phyloP scores from a whole-genome alignment of 2,888 invertebrate genomes.

The Acleris sparsana region DNA sequence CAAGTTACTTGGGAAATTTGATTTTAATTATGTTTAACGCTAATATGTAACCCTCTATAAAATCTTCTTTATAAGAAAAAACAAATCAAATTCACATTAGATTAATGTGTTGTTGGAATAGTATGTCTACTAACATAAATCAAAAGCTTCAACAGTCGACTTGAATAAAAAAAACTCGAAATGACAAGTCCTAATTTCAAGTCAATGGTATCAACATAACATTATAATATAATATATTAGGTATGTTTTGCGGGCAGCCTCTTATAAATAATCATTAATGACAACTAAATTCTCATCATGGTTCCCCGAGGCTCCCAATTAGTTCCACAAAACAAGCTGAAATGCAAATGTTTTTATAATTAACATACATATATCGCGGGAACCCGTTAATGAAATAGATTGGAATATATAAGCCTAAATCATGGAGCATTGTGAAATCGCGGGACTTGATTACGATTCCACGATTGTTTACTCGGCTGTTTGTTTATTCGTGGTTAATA shows the following conservation, averaged over 20 bases:
- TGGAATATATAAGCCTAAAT: slow-evolving; percentile 57
- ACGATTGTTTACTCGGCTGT: not conserved
- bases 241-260: not conserved
- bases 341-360: slow-evolving; percentile 65
- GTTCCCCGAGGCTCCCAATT: slow-evolving; percentile 11
- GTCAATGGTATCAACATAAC: not conserved
- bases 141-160: no score
- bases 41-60: no score
- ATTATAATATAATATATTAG: no score
- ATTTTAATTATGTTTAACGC: no score
- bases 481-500: not conserved
- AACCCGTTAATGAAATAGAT: slow-evolving; percentile 61
- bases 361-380: slow-evolving; percentile 60
- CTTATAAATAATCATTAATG: slow-evolving; percentile 16
- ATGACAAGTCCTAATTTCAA: no score
- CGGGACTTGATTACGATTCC: slow-evolving; percentile 34
- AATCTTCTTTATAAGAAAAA: no score
- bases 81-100: no score
- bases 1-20: no score
- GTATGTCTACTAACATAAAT: no score
- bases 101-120: no score
- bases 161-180: no score
- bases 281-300: slow-evolving; percentile 8
- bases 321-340: slow-evolving; percentile 57
- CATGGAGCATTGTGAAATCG: slow-evolving; percentile 57